Percentiles rank a stretch among this genome's conserved stretches.
Conservation (phyloP, 2,888 invertebrate genomes). For the Hirtodrosophila duncani region DNA sequence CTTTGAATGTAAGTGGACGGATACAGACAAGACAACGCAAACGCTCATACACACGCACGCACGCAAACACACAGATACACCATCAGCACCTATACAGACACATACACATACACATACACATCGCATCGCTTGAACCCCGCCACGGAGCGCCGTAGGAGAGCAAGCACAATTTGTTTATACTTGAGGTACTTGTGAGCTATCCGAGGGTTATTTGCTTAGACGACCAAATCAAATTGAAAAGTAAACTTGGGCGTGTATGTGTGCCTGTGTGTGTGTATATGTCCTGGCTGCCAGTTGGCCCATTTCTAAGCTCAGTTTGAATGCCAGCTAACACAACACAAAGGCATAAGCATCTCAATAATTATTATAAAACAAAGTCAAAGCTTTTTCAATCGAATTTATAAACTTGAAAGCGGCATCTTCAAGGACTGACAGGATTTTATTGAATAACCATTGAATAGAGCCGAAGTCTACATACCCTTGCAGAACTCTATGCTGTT, state of each 20-base stretch:
- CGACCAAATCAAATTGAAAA: constrained; percentile 66
- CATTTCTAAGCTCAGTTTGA: too few species aligned
- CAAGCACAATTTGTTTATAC: constrained; percentile 60
- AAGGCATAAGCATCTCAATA: too few species aligned
- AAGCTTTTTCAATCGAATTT: too few species aligned
- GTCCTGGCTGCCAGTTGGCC: neutral
- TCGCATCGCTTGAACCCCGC: too few species aligned
- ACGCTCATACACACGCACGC: constrained; percentile 15
- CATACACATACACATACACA: neutral
- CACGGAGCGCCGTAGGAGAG: constrained; percentile 1
- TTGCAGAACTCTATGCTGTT: too few species aligned
- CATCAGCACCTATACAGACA: constrained; percentile 28
- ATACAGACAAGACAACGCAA: constrained; percentile 8
- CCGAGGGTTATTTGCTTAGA: constrained; percentile 54
- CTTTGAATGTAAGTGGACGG: constrained; percentile 36
- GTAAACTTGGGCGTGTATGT: constrained; percentile 41
- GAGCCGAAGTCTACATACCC: too few species aligned
- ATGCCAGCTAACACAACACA: too few species aligned
- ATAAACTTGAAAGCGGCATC: too few species aligned
- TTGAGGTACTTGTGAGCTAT: constrained; percentile 40
- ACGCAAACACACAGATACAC: constrained; percentile 12
- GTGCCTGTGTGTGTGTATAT: neutral
- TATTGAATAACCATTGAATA: too few species aligned
- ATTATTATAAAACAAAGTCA: too few species aligned
- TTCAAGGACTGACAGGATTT: too few species aligned